A percentile compares a stretch with the other conserved stretches of the same genome.
These are phyloP conservation scores for Dione vanillae DNA, from an alignment of 2,888 invertebrate genomes.

Conservation along the genomic window DNA sequence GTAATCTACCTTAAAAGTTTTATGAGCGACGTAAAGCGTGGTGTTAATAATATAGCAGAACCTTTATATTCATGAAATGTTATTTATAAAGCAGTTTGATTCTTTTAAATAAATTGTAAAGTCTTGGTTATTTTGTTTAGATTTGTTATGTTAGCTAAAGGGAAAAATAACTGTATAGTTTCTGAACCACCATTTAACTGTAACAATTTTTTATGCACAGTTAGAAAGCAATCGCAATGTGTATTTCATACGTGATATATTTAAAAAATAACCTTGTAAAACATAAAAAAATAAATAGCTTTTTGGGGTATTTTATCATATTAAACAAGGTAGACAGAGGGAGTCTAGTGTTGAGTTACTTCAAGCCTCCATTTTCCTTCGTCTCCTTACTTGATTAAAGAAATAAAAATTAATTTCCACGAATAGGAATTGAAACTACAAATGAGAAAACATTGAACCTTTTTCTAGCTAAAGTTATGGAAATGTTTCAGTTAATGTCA, in stretches of 20 bases:
- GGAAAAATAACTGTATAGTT: neutral
- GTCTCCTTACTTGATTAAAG: too few relatives aligned
- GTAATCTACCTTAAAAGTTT: conserved; percentile 36
- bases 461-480: too few relatives aligned
- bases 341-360: too few relatives aligned
- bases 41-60: conserved; percentile 53
- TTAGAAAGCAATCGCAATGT: neutral
- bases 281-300: too few relatives aligned
- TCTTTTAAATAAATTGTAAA: conserved; percentile 54
- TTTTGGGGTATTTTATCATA: too few relatives aligned
- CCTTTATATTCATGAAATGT: conserved; percentile 56
- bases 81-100: conserved; percentile 51
- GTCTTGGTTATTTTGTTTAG: conserved; percentile 43
- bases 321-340: too few relatives aligned
- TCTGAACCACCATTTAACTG: neutral
- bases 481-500: too few relatives aligned
- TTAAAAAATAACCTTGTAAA: neutral
- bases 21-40: conserved; percentile 56
- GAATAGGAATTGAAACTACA: too few relatives aligned
- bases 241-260: neutral
- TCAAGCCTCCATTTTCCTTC: too few relatives aligned
- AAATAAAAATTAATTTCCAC: too few relatives aligned
- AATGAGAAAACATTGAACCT: too few relatives aligned
- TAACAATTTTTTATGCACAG: neutral
- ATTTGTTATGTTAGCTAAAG: neutral